Evolutionary conservation across 2,113 vertebrate species (phyloP), one percentile per base, ranked within the genome.

Genomic region (Chaetura pelagica): DNA sequence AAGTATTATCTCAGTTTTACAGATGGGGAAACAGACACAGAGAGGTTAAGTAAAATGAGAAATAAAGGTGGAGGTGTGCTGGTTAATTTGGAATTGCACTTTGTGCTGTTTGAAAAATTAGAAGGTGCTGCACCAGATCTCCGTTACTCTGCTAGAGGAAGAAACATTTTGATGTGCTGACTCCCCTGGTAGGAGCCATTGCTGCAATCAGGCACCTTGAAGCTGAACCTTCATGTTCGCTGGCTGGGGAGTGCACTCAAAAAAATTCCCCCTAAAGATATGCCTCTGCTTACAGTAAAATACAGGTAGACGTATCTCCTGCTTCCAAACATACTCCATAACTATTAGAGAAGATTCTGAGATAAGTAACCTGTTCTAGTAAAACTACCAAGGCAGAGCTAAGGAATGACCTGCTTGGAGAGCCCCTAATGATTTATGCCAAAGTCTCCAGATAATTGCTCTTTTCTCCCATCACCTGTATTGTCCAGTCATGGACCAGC

Each of bases 1-100:
- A 96, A 81, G 95, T 95, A 97, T 97, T 97, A 97, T 97, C 96
- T 97, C 93, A 49, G 78, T 80, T 95, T 96, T 96, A 96, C 97
- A 97, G 96, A 96, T 97, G 92, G 95, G 26, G 58, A 96, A 96
- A 92, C 86, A 93, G 94, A 94, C 94, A 88, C 87, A 83, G 87
- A 93, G 84, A 97, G 94, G 96, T 96, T 97, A 96, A 96, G 93
- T 89, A 93, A 96, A 96, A 97, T 94, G 91, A 95, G 92, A 94
- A 93, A 96, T 95, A 87, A 78, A 96, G 89, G 89, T 94, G 93
- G 79, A 93, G 76, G 93, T 96, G 79, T 93, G 90, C 87, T 96
- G 87, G 94, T 93, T 97, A 97, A 96, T 96, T 97, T 96, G 92
- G 92, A 97, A 93, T 87, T 89, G 94, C 95, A 97, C 95, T 94